Evolutionary conservation across 1,140 invertebrate genomes (phyloP).

Genomic region (Zaprionus inermis): DNA sequence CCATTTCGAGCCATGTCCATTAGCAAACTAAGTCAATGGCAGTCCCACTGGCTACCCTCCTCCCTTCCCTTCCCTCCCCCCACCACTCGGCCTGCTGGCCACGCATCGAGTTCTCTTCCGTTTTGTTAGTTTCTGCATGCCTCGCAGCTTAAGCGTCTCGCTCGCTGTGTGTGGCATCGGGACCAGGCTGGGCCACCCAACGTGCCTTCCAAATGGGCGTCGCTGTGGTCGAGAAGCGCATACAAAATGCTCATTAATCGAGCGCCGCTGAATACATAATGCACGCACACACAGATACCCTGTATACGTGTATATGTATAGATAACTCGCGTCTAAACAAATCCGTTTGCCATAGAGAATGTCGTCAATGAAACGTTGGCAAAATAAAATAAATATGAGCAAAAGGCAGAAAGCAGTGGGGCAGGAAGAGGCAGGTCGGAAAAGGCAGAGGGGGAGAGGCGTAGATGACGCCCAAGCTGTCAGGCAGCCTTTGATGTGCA

Average conservation of each 20-base stretch:
- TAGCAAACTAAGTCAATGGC: conserved; percentile 12
- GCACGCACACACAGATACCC: conserved; percentile 7
- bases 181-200: background rate
- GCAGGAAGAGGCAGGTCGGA: background rate
- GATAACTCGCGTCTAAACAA: conserved; percentile 47
- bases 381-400: conserved; percentile 32
- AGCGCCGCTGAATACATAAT: conserved; percentile 47
- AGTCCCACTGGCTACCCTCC: background rate
- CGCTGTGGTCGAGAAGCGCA: conserved; percentile 59
- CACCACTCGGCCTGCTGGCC: conserved; percentile 7
- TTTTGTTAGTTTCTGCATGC: conserved; percentile 52
- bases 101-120: conserved; percentile 48
- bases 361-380: conserved; percentile 73
- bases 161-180: background rate
- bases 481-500: conserved; percentile 24
- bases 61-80: no score
- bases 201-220: conserved; percentile 59
- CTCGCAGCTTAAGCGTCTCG: conserved; percentile 21
- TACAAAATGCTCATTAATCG: conserved; percentile 80
- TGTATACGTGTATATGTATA: conserved; percentile 5
- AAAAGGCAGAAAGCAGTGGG: background rate
- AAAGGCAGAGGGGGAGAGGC: background rate
- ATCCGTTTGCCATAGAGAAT: conserved; percentile 51
- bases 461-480: conserved; percentile 37
- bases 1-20: conserved; percentile 9